Percentiles rank a stretch among this genome's conserved stretches.
phyloP scores from a whole-genome alignment of 2,797 vertebrate species.

The Poliocrania exsul region DNA sequence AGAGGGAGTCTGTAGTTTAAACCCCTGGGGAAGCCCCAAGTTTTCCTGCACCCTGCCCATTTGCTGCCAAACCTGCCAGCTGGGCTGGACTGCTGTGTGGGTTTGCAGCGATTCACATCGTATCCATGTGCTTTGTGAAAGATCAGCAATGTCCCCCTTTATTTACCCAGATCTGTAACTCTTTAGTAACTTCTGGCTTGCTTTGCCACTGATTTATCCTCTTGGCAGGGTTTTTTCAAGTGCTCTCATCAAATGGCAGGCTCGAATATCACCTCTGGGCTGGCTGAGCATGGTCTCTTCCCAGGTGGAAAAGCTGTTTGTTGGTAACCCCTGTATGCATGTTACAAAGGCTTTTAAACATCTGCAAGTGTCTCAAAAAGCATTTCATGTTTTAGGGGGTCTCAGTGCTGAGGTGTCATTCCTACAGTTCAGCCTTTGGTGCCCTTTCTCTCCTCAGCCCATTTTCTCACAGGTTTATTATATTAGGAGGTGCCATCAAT shows the following conservation, averaged over 20 bases:
- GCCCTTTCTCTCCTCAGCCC: background rate
- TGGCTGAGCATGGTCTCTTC: background rate
- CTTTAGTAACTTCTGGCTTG: background rate
- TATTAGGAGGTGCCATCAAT: background rate
- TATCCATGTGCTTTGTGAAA: background rate
- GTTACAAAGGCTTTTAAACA: background rate
- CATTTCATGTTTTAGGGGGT: background rate
- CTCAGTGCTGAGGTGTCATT: background rate
- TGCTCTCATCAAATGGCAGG: background rate
- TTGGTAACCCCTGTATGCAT: background rate
- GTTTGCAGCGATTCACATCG: background rate
- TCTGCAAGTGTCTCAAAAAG: background rate
- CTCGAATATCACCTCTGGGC: background rate
- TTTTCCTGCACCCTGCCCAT: background rate
- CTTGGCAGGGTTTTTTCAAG: background rate
- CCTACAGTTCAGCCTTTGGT: background rate
- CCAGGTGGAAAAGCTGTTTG: background rate
- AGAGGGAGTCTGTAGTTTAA: background rate
- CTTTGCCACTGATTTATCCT: background rate
- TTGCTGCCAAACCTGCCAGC: background rate
- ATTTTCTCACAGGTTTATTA: background rate
- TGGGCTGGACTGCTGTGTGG: background rate
- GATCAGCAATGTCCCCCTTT: background rate
- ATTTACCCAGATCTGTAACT: background rate
- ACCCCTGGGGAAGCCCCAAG: fast-evolving